Conservation (phyloP, 1,140 invertebrate species). For the Cydia amplana region DNA sequence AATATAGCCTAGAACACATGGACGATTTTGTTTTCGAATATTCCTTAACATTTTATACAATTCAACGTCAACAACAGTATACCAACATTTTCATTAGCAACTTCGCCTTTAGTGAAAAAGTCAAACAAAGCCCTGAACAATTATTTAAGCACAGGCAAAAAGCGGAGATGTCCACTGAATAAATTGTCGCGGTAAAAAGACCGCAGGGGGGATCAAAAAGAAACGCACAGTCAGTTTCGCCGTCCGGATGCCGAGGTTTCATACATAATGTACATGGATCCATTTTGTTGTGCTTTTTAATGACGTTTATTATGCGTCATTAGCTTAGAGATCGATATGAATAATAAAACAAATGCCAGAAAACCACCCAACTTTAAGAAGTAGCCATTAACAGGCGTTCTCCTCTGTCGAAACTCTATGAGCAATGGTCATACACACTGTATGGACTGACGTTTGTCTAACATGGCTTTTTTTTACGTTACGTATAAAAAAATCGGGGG, state of each 20-base stretch:
- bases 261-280: neutral
- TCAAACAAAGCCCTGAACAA: slow-evolving; percentile 54
- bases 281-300: too few species aligned
- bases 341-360: too few species aligned
- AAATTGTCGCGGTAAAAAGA: slow-evolving; percentile 52
- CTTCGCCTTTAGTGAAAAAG: slow-evolving; percentile 35
- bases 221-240: neutral
- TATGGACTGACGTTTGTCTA: too few species aligned
- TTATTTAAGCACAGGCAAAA: slow-evolving; percentile 65
- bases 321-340: too few species aligned
- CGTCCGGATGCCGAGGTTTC: neutral
- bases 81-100: neutral
- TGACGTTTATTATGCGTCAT: too few species aligned
- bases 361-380: too few species aligned
- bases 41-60: neutral
- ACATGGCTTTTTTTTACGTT: too few species aligned
- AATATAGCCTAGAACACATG: too few species aligned
- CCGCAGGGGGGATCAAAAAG: slow-evolving; percentile 39
- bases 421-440: too few species aligned
- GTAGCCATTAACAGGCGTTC: too few species aligned
- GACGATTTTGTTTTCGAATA: neutral
- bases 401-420: too few species aligned
- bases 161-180: slow-evolving; percentile 53
- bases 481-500: too few species aligned
- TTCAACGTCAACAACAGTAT: neutral